These are phyloP conservation scores for Oreochromis aureus DNA, from an alignment of 2,113 vertebrate genomes.

Conservation along the genomic window DNA sequence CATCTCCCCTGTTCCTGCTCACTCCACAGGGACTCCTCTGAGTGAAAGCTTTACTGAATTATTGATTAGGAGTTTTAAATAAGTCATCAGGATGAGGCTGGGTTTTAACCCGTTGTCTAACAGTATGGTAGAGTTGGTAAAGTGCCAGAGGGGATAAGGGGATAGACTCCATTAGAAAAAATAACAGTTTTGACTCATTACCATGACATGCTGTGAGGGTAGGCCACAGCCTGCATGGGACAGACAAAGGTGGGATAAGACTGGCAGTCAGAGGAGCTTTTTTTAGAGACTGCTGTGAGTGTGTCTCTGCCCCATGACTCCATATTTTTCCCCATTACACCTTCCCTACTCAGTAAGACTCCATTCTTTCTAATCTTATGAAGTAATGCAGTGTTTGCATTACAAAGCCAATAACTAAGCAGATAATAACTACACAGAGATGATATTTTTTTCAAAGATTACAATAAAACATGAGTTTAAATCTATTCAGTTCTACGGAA, in stretches of 20 bases:
- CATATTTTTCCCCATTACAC: background rate
- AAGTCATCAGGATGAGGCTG: conserved; percentile 51
- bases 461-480: background rate
- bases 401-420: background rate
- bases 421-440: background rate
- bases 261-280: background rate
- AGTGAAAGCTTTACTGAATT: conserved; percentile 64
- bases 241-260: background rate
- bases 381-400: background rate
- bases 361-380: background rate
- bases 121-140: conserved; percentile 9
- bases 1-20: conserved; percentile 19
- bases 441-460: background rate
- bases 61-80: conserved; percentile 68
- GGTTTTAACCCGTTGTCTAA: conserved; percentile 52
- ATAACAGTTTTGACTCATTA: conserved; percentile 48
- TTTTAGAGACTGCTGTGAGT: background rate
- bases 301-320: background rate
- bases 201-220: conserved; percentile 31
- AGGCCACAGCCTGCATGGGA: background rate
- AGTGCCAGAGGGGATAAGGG: conserved; percentile 12
- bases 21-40: conserved; percentile 42
- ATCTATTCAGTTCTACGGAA: background rate
- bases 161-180: conserved; percentile 48
- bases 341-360: background rate